Percentiles rank a stretch among this genome's conserved stretches.
Conservation (phyloP, 2,113 vertebrate genomes). For the Lycaon pictus region DNA sequence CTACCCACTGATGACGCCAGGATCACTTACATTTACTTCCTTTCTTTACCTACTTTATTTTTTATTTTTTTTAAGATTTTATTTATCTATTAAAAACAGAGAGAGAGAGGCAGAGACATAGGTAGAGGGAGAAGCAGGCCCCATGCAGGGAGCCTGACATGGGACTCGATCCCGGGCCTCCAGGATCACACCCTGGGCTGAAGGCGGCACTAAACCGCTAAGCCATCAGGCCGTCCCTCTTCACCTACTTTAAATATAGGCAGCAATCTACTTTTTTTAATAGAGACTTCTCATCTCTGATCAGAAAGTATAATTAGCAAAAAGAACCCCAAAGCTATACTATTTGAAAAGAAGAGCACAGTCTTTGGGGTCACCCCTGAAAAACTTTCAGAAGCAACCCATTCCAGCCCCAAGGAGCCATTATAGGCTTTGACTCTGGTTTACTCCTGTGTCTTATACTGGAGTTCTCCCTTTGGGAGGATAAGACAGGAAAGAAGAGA, state of each 20-base stretch:
- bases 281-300: constrained; percentile 62
- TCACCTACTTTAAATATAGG: constrained; percentile 52
- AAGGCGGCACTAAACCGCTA: no score
- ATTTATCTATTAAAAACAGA: no score
- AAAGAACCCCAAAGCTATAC: constrained; percentile 61
- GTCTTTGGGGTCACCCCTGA: constrained; percentile 61
- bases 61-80: no score
- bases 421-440: constrained; percentile 45
- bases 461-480: constrained; percentile 74
- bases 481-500: constrained; percentile 51
- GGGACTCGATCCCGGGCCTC: no score
- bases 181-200: no score
- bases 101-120: no score
- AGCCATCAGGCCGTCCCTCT: no score
- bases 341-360: constrained; percentile 69
- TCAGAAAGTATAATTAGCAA: constrained; percentile 32
- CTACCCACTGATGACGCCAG: constrained; percentile 49
- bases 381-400: constrained; percentile 46
- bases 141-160: no score
- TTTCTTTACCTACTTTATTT: background rate
- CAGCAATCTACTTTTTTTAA: constrained; percentile 22
- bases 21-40: constrained; percentile 59
- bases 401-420: background rate
- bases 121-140: no score
- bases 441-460: constrained; percentile 45